These are phyloP conservation scores for Neria commutata DNA, from an alignment of 2,888 invertebrate genomes.

Conservation along the genomic window DNA sequence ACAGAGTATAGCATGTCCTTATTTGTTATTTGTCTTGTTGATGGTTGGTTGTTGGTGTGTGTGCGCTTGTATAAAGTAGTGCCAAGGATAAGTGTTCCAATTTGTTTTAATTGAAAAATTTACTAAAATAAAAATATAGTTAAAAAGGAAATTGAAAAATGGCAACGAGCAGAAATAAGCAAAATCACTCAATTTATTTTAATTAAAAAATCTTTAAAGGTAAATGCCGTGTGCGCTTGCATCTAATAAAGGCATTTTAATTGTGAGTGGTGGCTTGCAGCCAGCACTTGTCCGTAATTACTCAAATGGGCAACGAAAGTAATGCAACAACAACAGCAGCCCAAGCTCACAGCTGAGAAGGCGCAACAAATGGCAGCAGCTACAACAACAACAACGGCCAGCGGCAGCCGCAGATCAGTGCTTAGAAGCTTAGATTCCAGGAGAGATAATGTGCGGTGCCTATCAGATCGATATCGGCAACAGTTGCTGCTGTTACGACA, in stretches of 20 bases:
- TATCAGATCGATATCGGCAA: neutral
- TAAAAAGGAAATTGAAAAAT: too few species aligned
- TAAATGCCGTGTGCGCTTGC: neutral
- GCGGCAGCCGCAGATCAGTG: neutral
- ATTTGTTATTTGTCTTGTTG: too few species aligned
- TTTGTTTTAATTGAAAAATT: conserved; percentile 1
- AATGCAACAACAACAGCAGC: neutral
- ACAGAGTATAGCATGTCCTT: too few species aligned
- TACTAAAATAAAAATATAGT: too few species aligned
- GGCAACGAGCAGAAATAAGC: neutral
- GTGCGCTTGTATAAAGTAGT: neutral
- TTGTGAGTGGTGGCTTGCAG: neutral
- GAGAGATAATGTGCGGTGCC: neutral
- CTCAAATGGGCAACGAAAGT: neutral
- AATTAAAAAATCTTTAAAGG: conserved; percentile 1
- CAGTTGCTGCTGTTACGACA: neutral
- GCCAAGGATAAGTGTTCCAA: neutral
- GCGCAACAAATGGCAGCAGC: neutral
- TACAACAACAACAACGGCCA: conserved; percentile 1
- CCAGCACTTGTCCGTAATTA: neutral
- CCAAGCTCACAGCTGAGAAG: too few species aligned
- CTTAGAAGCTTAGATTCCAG: neutral
- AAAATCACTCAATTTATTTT: conserved; percentile 1
- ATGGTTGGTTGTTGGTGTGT: too few species aligned
- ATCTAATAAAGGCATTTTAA: neutral